Evolutionary conservation across 2,113 vertebrate genomes (phyloP).

Genomic region (Phocoena phocoena): DNA sequence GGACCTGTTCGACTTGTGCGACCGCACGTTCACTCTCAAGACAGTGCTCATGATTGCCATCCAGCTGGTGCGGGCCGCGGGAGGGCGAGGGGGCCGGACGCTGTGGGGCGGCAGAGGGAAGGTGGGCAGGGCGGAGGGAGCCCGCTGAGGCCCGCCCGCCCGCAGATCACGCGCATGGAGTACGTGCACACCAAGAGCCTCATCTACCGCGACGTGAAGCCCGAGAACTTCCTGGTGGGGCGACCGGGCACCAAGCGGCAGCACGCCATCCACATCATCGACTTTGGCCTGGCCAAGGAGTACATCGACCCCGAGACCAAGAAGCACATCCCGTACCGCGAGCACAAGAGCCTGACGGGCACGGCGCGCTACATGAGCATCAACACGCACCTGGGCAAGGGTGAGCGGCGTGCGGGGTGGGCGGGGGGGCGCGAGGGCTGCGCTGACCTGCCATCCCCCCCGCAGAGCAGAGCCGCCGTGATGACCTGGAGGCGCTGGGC

Average conservation of each 20-base stretch:
- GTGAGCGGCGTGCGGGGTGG: conserved; percentile 71
- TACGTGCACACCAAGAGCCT: conserved; percentile 98
- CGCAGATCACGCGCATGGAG: conserved; percentile 97
- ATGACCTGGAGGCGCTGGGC: conserved; percentile 96
- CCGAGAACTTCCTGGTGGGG: conserved; percentile 98
- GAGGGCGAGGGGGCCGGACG: fast-evolving
- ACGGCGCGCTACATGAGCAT: conserved; percentile 99
- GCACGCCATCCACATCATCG: conserved; percentile 98
- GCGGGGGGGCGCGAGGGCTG: fast-evolving
- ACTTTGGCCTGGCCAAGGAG: conserved; percentile 99
- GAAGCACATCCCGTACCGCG: conserved; percentile 99
- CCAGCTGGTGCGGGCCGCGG: conserved; percentile 91
- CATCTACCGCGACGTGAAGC: conserved; percentile 98
- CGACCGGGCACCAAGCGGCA: conserved; percentile 96
- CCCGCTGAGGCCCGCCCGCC: neutral
- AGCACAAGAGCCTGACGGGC: conserved; percentile 99
- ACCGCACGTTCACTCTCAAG: conserved; percentile 98
- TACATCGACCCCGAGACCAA: conserved; percentile 99
- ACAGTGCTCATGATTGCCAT: conserved; percentile 99
- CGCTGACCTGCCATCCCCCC: neutral
- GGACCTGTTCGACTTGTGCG: conserved; percentile 97
- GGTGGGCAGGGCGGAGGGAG: fast-evolving
- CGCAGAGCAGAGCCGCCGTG: conserved; percentile 97
- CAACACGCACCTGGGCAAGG: conserved; percentile 98
- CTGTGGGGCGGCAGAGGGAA: neutral